Percentiles rank a stretch among this genome's conserved stretches.
Conservation (phyloP, 35 echinoderm and acorn worm genomes). For the Ophiothrix spiculata region DNA sequence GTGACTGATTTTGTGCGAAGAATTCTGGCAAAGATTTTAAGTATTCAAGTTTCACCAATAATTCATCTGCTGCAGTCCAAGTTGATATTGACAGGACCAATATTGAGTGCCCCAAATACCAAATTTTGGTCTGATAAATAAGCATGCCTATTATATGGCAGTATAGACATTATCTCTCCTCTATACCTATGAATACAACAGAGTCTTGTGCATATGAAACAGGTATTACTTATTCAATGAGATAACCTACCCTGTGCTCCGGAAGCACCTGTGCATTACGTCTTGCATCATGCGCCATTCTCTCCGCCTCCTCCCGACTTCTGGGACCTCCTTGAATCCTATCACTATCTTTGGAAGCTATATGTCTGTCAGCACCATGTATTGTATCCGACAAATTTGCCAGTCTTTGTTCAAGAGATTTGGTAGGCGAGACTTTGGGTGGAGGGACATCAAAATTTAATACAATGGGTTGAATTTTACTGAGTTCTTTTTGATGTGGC, state of each 20-base stretch:
- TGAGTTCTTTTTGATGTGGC: slow-evolving; percentile 39
- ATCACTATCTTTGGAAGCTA: neutral
- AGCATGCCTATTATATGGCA: too few relatives aligned
- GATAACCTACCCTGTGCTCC: neutral
- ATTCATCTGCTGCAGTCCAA: too few relatives aligned
- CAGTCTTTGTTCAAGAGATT: slow-evolving; percentile 10
- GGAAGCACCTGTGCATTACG: neutral
- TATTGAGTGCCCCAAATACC: too few relatives aligned
- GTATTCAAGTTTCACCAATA: too few relatives aligned
- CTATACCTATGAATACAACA: too few relatives aligned
- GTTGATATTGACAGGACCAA: too few relatives aligned
- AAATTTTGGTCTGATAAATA: too few relatives aligned
- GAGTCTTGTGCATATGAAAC: too few relatives aligned
- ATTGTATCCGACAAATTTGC: neutral
- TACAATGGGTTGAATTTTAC: slow-evolving; percentile 69
- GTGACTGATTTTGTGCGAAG: too few relatives aligned
- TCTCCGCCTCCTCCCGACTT: neutral
- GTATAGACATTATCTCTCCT: too few relatives aligned
- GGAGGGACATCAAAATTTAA: slow-evolving; percentile 83
- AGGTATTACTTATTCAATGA: too few relatives aligned
- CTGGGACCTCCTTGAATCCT: neutral
- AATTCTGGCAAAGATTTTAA: too few relatives aligned
- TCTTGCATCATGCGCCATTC: neutral
- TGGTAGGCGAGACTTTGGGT: slow-evolving; percentile 50
- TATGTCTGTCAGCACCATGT: neutral